A percentile compares a stretch with the other conserved stretches of the same genome.
phyloP scores from a whole-genome alignment of 2,888 invertebrate genomes.

The Cinara cedri region DNA sequence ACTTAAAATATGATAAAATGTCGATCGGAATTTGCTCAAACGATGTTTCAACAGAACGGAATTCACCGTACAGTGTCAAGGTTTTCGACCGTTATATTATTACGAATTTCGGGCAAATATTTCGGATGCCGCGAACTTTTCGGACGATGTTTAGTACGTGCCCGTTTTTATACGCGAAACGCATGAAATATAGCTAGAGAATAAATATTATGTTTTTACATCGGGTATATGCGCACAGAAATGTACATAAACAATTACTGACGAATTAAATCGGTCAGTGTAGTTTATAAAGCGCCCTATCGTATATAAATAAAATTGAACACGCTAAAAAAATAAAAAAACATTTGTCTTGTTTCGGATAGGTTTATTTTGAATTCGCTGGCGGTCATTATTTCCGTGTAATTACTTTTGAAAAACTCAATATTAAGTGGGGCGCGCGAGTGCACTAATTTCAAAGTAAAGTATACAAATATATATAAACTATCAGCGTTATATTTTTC shows the following conservation, averaged over 20 bases:
- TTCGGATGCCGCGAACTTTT: not conserved
- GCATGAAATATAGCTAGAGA: no score
- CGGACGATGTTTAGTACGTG: not conserved
- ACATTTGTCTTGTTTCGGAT: no score
- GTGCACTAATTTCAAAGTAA: not conserved
- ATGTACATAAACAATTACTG: no score
- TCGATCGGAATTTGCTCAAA: not conserved
- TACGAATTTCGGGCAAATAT: not conserved
- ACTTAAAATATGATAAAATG: not conserved
- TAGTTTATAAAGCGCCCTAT: no score
- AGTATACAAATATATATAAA: not conserved
- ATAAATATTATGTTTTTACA: no score
- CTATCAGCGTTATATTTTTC: constrained; percentile 7
- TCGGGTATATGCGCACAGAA: no score
- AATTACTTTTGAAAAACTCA: not conserved
- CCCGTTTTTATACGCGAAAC: not conserved
- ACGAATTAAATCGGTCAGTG: no score
- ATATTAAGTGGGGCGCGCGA: not conserved
- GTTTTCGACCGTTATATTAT: constrained; percentile 1
- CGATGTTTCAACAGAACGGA: not conserved
- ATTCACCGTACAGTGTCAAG: constrained; percentile 1
- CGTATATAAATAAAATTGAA: no score
- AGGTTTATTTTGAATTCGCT: not conserved
- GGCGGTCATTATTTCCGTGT: not conserved
- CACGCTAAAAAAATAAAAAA: no score